These are phyloP conservation scores for Syrista parreyssii DNA, from an alignment of 2,888 invertebrate species.

Conservation along the genomic window DNA sequence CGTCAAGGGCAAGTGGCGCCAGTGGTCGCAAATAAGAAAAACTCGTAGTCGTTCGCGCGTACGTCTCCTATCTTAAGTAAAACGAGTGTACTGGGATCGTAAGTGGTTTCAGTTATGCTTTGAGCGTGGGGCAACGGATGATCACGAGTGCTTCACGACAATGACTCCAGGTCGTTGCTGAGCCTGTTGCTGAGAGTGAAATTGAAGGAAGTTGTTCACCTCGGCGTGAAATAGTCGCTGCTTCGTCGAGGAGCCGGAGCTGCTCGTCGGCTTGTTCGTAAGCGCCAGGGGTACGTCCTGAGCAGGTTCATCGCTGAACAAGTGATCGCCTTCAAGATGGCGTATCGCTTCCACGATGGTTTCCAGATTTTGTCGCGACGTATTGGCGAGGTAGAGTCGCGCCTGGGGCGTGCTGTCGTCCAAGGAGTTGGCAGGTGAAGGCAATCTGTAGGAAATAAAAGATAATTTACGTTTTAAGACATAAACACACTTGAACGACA, in stretches of 20 bases:
- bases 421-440: constrained; percentile 68
- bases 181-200: constrained; percentile 66
- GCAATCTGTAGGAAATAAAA: constrained; percentile 69
- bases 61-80: constrained; percentile 16
- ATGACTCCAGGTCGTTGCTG: constrained; percentile 88
- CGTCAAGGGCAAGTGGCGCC: not conserved
- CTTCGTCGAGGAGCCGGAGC: constrained; percentile 51
- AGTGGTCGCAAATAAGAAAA: not conserved
- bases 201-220: constrained; percentile 74
- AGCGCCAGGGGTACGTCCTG: constrained; percentile 61
- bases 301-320: constrained; percentile 82
- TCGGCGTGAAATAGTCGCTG: constrained; percentile 69
- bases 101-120: constrained; percentile 24
- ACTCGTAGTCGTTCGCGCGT: constrained; percentile 4
- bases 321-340: constrained; percentile 95
- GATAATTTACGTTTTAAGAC: not conserved
- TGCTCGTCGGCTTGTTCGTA: constrained; percentile 56
- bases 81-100: constrained; percentile 27
- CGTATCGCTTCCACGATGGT: constrained; percentile 99
- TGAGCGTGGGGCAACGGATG: constrained; percentile 58
- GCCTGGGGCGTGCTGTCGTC: constrained; percentile 67
- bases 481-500: not conserved
- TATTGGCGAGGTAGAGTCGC: constrained; percentile 74
- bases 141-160: constrained; percentile 83
- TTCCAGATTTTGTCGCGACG: constrained; percentile 94